phyloP scores from a whole-genome alignment of 2,888 invertebrate species.

The Nysson spinosus region DNA sequence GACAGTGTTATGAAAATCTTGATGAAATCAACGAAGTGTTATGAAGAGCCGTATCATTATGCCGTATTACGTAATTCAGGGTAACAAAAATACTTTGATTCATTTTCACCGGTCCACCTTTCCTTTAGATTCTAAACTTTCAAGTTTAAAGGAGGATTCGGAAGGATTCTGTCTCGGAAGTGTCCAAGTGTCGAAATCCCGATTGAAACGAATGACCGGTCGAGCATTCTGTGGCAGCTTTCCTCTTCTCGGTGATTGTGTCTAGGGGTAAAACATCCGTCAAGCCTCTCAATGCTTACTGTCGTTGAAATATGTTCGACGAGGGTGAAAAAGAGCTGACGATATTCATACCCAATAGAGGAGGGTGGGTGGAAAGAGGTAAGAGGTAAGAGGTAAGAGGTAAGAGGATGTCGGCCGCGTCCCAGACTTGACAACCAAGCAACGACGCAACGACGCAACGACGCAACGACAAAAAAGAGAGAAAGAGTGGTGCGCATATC shows the following conservation, averaged over 20 bases:
- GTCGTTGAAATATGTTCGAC: conserved; percentile 70
- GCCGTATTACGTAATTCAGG: too few species aligned
- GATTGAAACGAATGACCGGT: conserved; percentile 57
- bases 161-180: too few species aligned
- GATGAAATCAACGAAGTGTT: too few species aligned
- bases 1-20: too few species aligned
- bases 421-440: conserved; percentile 55
- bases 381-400: conserved; percentile 34
- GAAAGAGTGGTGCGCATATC: conserved; percentile 46
- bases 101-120: too few species aligned
- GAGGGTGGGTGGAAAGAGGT: conserved; percentile 26
- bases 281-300: conserved; percentile 57
- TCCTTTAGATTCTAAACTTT: too few species aligned
- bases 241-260: conserved; percentile 51
- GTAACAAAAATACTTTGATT: too few species aligned
- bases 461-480: conserved; percentile 58
- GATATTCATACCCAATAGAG: conserved; percentile 66
- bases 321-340: conserved; percentile 75
- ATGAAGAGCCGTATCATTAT: too few species aligned
- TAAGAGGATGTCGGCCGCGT: conserved; percentile 50
- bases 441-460: too few species aligned
- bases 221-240: conserved; percentile 51
- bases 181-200: conserved; percentile 56
- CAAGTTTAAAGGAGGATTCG: too few species aligned
- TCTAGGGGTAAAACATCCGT: conserved; percentile 36